Base-by-base conservation (phyloP, 2,888 invertebrate genomes). In the Sarcophaga subvicina region DNA sequence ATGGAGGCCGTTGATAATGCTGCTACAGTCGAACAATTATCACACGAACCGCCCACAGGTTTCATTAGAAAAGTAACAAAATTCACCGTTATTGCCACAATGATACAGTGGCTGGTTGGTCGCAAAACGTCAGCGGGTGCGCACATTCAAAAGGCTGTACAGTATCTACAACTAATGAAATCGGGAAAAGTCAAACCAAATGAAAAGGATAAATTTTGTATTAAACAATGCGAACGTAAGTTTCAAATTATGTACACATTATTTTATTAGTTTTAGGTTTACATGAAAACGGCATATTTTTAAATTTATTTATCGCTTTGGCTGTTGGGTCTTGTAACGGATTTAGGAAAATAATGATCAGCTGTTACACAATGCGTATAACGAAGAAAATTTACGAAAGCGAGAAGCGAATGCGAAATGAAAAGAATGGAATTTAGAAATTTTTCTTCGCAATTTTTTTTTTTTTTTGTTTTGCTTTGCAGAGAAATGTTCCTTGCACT, bases 41-140 rank as follows among this genome's bases (percentile, higher is more conserved):
- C 63, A 27, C 77, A 83, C 12, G 22, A 79, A 0, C 80, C 83
- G 0, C 89, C 70, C 11, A 87, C 71, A n/a, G 90, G 89, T 1
- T 91, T 92, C 20, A 88, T 89, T 87, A 90, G 93, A 25, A 91
- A 90, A 85, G 90, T 92, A 10, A 92, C 90, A 14, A 92, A 92
- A 71, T 92, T 93, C 67, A 92, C 93, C 2, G 90, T 93, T 0
- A 88, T 91, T 14, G 91, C 92, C 3, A 93, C 93, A 12, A 89
- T 92, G 80, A 89, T 93, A 6, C 92, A 92, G 89, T 93, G 93
- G 93, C 89, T 93, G 84, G 89, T 92, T 1, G 90, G 91, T 59
- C 90, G 91, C 27, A 90, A 92, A 14, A 83, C 88, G 0, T 88
- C 89, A 4, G 89, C 89, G 0, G 91, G 92, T 84, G 37, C 88